Base-by-base conservation (phyloP, 2,888 invertebrate species). In the Lysandra coridon region DNA sequence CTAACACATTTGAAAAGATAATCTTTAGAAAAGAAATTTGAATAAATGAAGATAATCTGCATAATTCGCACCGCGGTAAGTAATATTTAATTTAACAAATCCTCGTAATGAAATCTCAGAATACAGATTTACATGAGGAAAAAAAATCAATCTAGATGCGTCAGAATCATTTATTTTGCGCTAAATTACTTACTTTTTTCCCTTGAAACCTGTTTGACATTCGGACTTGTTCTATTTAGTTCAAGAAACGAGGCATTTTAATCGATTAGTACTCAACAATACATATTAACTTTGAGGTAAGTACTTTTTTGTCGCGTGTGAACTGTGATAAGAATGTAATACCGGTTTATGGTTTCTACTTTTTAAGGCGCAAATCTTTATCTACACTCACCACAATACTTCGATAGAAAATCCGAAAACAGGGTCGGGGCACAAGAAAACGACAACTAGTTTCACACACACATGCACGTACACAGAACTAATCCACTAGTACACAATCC, bases 311-410 rank as follows among this genome's bases (percentile, higher is more conserved):
- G n/a, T 44, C 37, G 37, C 40, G 40, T 44, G 74, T 74, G 74
- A 44, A 44, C 74, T 4, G 74, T 44, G 74, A 44, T 44, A 74
- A 74, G 74, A 73, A 62, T 62, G 62, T 69, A 69, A 69, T 69
- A 69, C 75, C 75, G 44, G 44, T 75, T 75, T 75, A 10, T 30
- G 49, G 49, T 75, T 49, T 30, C 44, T 7, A 44, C 23, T 30
- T 74, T 75, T 60, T 74, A 74, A 44, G 30, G 40, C 78, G 69
- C 74, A 40, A 79, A 60, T 57, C 57, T 74, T 80, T 82, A 84
- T 83, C 83, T 82, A 82, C 84, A 90, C 93, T 91, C 85, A 93
- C 93, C 91, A 91, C 90, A 92, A 91, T 79, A 82, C 84, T 82
- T 81, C 85, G 81, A 78, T 85, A 85, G 88, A 88, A 90, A 92